Evolutionary conservation across 2,797 vertebrate genomes (phyloP), one percentile per base, ranked within the genome.

Genomic region (Acanthurus leucopareius): DNA sequence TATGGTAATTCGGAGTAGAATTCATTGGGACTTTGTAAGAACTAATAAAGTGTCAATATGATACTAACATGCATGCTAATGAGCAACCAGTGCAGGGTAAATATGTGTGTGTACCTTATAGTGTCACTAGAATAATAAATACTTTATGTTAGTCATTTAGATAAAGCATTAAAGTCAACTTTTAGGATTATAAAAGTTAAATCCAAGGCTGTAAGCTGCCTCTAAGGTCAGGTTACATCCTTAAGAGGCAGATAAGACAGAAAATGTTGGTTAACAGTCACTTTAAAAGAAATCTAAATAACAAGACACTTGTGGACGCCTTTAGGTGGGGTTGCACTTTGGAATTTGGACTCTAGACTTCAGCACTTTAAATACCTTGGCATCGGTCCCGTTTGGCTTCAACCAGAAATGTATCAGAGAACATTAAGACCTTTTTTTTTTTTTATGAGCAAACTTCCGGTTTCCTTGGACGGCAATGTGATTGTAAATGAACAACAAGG

Each of bases 301-400:
- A n/a, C 8, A 28, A 7, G 25, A 10, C 17, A 15, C 4, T 28
- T 59, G 32, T 59, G 3, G 52, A 57, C 15, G 3, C 63, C 51
- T 67, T 63, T 45, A 40, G 38, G 3, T 47, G 69, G 45, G 59
- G 17, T 44, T 71, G 56, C 19, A 4, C 11, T 13, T 32, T 42
- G 7, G n/a, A 54, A 64, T 65, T 71, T 54, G 2, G 74, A 73
- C 45, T 22, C 20, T 3, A 65, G 56, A 35, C 57, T 32, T 49
- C 28, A 59, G 58, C 16, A 14, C 40, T 42, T 65, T 5, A 45
- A 20, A 69, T 45, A 45, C 51, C 38, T 14, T 11, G 14, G 51
- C 44, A 51, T 4, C 9, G 13, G 16, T 17, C 17, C 17, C n/a
- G 22, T 44, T n/a, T 13, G 28, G 15, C 14, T 7, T 20, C 10